Evolutionary conservation across 92 coral and sea anemone genomes (phyloP).

Genomic region (Zoanthus solanderi): DNA sequence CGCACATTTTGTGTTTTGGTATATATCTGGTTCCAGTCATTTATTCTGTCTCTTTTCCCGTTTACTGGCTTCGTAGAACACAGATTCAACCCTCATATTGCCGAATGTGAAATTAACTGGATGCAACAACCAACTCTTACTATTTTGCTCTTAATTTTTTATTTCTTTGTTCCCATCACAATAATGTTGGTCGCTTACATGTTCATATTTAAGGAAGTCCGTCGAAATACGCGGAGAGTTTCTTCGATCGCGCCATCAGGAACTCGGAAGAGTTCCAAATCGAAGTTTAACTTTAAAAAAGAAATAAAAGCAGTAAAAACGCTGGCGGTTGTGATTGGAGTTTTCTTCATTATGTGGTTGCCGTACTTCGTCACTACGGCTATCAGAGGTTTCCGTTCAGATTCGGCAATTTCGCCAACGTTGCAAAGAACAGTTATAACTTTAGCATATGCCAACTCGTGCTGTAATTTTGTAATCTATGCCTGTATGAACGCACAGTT

Average conservation of each 20-base stretch:
- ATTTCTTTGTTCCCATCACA: constrained; percentile 71
- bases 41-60: constrained; percentile 69
- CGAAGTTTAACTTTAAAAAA: constrained; percentile 59
- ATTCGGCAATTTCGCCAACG: constrained; percentile 58
- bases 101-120: constrained; percentile 94
- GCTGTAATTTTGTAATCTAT: constrained; percentile 89
- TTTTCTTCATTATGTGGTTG: constrained; percentile 93
- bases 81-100: constrained; percentile 74
- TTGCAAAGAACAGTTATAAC: constrained; percentile 69
- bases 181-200: constrained; percentile 80
- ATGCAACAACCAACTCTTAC: constrained; percentile 67
- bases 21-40: constrained; percentile 74
- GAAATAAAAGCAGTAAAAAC: constrained; percentile 91
- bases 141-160: constrained; percentile 70
- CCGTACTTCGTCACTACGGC: constrained; percentile 88
- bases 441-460: constrained; percentile 83
- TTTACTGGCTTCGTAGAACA: constrained; percentile 84
- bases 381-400: constrained; percentile 73
- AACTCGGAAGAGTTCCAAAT: not conserved
- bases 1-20: constrained; percentile 64
- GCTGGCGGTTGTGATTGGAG: constrained; percentile 86
- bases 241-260: constrained; percentile 57
- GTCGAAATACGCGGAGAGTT: constrained; percentile 74
- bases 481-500: constrained; percentile 86
- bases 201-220: constrained; percentile 78